Percentiles rank a stretch among this genome's conserved stretches.
Conservation (phyloP, 2,888 invertebrate species). For the Agrochola macilenta region DNA sequence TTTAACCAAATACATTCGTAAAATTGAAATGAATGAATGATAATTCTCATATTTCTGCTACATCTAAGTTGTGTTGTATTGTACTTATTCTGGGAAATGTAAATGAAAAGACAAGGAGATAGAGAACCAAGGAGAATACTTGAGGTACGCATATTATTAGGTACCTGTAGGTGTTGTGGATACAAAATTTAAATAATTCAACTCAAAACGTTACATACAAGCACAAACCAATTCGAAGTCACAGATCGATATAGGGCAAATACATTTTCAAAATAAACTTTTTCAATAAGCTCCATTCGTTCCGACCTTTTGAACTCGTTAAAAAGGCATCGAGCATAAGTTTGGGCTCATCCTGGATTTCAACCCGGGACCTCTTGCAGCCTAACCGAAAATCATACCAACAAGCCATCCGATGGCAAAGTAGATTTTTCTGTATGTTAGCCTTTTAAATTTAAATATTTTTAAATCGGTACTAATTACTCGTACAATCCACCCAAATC, state of each 20-base stretch:
- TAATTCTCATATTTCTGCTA: no score
- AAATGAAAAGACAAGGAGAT: not conserved
- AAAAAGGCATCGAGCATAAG: constrained; percentile 26
- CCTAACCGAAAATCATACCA: constrained; percentile 90
- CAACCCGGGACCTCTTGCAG: constrained; percentile 91
- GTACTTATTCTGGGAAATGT: not conserved
- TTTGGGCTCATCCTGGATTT: constrained; percentile 88
- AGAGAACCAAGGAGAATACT: no score
- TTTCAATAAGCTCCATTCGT: constrained; percentile 18
- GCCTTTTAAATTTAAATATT: no score
- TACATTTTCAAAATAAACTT: constrained; percentile 13
- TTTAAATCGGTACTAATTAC: no score
- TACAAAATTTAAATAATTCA: not conserved
- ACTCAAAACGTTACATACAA: not conserved
- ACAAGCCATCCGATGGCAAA: no score
- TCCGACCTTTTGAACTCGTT: constrained; percentile 44
- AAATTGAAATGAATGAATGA: no score
- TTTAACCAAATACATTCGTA: no score
- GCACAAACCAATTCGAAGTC: not conserved
- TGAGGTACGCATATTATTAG: no score
- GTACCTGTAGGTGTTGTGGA: not conserved
- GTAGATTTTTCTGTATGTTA: no score
- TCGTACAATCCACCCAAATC: no score
- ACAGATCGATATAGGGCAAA: constrained; percentile 26
- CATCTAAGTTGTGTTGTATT: no score